Conservation (phyloP, 2,888 invertebrate genomes). For the Apamea epomidion region DNA sequence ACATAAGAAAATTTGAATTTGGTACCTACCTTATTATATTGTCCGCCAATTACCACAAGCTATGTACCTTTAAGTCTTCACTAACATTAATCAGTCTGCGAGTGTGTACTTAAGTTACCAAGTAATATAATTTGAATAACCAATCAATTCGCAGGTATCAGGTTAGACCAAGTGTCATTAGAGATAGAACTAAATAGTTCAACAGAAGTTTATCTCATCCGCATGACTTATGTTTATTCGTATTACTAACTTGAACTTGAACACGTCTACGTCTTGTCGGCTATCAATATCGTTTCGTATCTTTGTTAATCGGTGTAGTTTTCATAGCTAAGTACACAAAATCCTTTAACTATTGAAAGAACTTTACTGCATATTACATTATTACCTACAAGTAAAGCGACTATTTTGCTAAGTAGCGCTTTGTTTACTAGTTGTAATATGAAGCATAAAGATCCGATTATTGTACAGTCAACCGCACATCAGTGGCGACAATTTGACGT, state of each 20-base stretch:
- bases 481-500: background rate
- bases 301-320: background rate
- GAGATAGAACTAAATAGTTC: slow-evolving; percentile 15
- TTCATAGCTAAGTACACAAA: background rate
- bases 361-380: background rate
- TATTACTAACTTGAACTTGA: slow-evolving; percentile 13
- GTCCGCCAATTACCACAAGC: background rate
- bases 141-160: slow-evolving; percentile 24
- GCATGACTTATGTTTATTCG: slow-evolving; percentile 28
- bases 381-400: background rate
- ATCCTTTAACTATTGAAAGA: background rate
- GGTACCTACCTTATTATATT: background rate
- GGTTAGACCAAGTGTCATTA: slow-evolving; percentile 14
- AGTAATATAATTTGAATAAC: slow-evolving; percentile 23
- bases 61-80: background rate
- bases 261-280: background rate
- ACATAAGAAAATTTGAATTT: too few species aligned
- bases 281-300: background rate
- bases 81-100: background rate
- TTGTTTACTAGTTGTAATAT: too few species aligned
- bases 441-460: too few species aligned
- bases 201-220: slow-evolving; percentile 20
- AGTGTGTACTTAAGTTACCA: slow-evolving; percentile 2
- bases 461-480: too few species aligned
- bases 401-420: background rate